Base-by-base conservation (phyloP, 2,888 invertebrate species). In the Nephrotoma guestfalica region DNA sequence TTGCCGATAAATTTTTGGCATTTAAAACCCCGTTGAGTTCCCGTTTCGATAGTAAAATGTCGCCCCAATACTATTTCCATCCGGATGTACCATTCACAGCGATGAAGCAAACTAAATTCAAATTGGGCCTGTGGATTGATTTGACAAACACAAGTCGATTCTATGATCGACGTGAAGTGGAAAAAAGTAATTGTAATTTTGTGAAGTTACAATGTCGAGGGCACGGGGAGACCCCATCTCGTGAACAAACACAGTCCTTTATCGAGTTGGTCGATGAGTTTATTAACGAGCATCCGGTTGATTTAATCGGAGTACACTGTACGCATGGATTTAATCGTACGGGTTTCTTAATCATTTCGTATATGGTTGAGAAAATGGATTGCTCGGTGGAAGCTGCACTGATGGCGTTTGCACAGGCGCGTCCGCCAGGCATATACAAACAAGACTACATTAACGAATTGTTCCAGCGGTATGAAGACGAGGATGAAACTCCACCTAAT, bases 241-340 rank as follows among this genome's bases (percentile, higher is more conserved):
- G 89, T 41, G 97, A 98, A 86, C 97, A 98, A 90, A 96, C 97
- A 0, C 93, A 90, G 90, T 91, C 94, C n/a, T 99, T 99, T 90
- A 95, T 98, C 87, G 92, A 94, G 88, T 90, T 97, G 84, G 97
- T 97, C 87, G 94, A 94, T 86, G 93, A 94, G 88, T 99, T 97
- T 90, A 95, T 97, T 43, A 92, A 93, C 30, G 94, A 96, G 88
- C 93, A 96, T 89, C 98, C 98, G 0, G 90, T 96, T 87, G 95
- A 97, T 89, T 90, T 92, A 87, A 89, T 92, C 91, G 96, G 94
- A 43, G 95, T 98, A 13, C 98, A 98, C 90, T 98, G 98, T 90
- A 98, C 99, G 0, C 99, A 99, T 91, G 99, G 99, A 0, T 99
- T 99, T 91, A 99, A 99, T 91, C 93, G 99, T 88, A 99, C 99